Evolutionary conservation across 2,113 vertebrate species (phyloP), one percentile per base, ranked within the genome.

Genomic region (Ploceus nigricollis): DNA sequence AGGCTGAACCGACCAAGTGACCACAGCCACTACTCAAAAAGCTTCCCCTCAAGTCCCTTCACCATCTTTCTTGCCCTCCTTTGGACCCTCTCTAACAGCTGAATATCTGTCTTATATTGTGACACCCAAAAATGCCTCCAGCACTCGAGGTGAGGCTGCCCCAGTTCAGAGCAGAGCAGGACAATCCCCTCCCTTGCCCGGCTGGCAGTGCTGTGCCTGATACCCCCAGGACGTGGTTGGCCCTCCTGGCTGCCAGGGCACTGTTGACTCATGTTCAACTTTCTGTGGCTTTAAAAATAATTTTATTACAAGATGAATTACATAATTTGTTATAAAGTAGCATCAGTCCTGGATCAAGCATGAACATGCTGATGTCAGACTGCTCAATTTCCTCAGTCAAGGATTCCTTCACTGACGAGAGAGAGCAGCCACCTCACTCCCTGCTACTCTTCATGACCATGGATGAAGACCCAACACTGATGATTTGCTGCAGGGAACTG

Each of bases 81-180:
- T 68, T 51, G 45, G 14, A 6, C 4, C 3, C 9, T 37, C 1
- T 19, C 9, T 51, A 19, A 12, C 2, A 45, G 22, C 12, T 51
- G 7, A 37, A 37, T 7, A 2, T 19, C 12, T 51, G 0, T 61
- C 6, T 71, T 16, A 31, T 1, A 51, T 5, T 51, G 11, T 15
- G 11, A 17, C 2, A 5, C 37, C 37, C 37, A 27, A 33, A 68
- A 1, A 22, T 33, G 63, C 3, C 3, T 16, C 9, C 22, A 68
- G 22, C 2, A 27, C 11, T 44, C 0, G 1, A 37, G 13, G 20
- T 17, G 17, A 76, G 37, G 31, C 20, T 0, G 0, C 1, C 14
- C 4, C 45, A 50, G 13, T 1, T 2, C 61, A 51, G 53, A 68
- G 21, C 21, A 50, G 25, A 66, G 11, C 0, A 0, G 14, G 18